Percentiles rank a stretch among this genome's conserved stretches.
phyloP scores from a whole-genome alignment of 2,888 invertebrate genomes.

The Machimus rusticus region DNA sequence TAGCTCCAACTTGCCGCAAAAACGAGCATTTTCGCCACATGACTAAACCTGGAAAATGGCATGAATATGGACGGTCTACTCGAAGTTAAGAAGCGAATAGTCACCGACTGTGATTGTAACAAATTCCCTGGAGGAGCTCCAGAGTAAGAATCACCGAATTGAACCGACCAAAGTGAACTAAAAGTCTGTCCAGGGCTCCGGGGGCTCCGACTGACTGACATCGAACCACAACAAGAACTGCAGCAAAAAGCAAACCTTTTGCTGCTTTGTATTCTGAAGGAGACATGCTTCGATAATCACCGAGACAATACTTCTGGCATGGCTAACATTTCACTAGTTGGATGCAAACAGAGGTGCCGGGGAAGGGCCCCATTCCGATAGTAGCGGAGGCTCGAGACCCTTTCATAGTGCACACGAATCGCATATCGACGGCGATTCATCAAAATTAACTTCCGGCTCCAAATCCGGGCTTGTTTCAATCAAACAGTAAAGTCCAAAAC shows the following conservation, averaged over 20 bases:
- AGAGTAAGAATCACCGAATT: neutral
- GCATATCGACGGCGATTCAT: neutral
- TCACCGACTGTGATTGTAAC: neutral
- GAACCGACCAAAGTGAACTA: neutral
- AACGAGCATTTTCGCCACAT: neutral
- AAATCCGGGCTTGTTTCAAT: neutral
- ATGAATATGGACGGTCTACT: neutral
- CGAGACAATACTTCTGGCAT: neutral
- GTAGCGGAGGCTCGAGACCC: neutral
- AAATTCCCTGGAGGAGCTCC: neutral
- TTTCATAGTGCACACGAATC: neutral
- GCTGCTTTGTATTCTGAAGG: slow-evolving; percentile 11
- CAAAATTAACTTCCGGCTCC: neutral
- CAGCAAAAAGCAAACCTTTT: neutral
- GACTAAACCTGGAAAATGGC: neutral
- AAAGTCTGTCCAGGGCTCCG: neutral
- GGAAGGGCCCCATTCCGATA: neutral
- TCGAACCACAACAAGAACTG: neutral
- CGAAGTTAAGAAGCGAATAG: neutral
- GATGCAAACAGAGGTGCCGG: neutral
- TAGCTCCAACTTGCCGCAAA: neutral
- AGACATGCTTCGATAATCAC: slow-evolving; percentile 1
- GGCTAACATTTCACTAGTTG: neutral
- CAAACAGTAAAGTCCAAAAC: neutral
- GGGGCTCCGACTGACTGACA: neutral